phyloP scores from a whole-genome alignment of 2,113 vertebrate genomes.

The Actenoides lindsayi region DNA sequence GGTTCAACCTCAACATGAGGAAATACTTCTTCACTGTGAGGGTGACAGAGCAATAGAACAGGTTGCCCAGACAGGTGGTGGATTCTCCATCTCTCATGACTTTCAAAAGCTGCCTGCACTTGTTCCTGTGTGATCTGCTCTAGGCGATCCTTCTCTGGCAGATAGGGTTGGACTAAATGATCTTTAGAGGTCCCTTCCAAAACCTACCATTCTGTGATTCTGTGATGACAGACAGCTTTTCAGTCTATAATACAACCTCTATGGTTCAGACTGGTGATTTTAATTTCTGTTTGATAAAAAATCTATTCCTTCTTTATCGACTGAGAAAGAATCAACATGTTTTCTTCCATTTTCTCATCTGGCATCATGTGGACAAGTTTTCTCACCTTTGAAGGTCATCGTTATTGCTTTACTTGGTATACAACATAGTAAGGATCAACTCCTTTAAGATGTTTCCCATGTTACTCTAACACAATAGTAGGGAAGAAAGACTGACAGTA shows the following conservation, averaged over 20 bases:
- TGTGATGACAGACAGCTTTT: neutral
- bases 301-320: neutral
- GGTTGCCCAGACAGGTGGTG: no score
- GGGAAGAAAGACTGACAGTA: neutral
- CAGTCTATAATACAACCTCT: neutral
- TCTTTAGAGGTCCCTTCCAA: no score
- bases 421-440: neutral
- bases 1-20: no score
- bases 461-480: neutral
- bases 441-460: neutral
- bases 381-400: neutral
- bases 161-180: no score
- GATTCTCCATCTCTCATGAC: no score
- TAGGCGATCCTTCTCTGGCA: no score
- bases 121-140: no score
- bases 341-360: neutral
- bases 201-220: neutral
- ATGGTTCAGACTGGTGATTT: neutral
- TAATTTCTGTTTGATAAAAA: neutral
- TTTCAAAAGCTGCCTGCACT: no score
- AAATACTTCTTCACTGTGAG: no score
- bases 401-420: neutral
- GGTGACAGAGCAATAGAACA: no score
- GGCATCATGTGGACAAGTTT: neutral
- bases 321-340: neutral